Conservation (phyloP, 2,888 invertebrate species). For the Nycteola revayana region DNA sequence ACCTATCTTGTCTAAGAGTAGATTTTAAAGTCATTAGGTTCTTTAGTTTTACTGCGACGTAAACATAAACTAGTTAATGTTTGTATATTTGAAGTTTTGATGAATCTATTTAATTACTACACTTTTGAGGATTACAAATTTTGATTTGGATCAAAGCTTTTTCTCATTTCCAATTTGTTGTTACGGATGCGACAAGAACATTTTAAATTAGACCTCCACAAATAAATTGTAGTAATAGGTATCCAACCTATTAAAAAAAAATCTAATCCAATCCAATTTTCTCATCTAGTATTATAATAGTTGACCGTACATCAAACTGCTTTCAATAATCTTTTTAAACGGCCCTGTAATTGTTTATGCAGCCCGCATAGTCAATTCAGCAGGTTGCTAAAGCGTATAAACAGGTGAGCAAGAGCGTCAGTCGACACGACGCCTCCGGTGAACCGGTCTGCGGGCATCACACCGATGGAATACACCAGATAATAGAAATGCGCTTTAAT, state of each 20-base stretch:
- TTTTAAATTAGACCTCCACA: not conserved
- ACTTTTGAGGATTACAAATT: no score
- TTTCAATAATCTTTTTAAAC: constrained; percentile 33
- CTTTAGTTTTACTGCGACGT: no score
- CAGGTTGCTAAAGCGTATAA: constrained; percentile 44
- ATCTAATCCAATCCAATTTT: no score
- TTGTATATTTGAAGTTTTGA: no score
- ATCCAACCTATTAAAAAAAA: not conserved
- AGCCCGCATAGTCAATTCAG: constrained; percentile 51
- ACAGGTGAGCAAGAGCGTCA: constrained; percentile 43
- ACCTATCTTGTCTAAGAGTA: no score
- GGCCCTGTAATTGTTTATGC: constrained; percentile 47
- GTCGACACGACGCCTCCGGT: constrained; percentile 40
- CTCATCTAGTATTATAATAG: constrained; percentile 14
- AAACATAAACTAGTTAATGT: no score
- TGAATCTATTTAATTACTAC: no score
- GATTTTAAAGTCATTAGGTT: no score
- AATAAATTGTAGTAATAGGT: not conserved
- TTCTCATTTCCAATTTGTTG: not conserved
- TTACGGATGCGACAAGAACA: not conserved
- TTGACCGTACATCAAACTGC: constrained; percentile 24
- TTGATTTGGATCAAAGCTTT: not conserved
- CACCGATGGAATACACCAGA: constrained; percentile 73
- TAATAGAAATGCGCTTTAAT: constrained; percentile 82
- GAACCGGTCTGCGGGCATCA: constrained; percentile 66